Conservation (phyloP, 2,888 invertebrate genomes). For the Junonia oenone region DNA sequence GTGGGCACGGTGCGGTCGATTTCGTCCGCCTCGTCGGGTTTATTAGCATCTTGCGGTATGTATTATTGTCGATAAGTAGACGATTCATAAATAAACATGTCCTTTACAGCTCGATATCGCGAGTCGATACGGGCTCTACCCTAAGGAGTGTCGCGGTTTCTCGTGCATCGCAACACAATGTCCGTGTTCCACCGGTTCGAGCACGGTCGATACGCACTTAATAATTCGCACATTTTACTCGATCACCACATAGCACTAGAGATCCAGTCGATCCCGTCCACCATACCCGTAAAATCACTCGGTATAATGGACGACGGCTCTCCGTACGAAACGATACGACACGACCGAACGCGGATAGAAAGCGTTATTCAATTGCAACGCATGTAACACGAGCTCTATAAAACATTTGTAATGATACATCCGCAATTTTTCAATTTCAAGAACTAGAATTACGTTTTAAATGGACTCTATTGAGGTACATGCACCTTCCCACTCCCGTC, state of each 20-base stretch:
- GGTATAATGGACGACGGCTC: constrained; percentile 45
- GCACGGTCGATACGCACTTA: constrained; percentile 43
- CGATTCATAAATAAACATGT: constrained; percentile 56
- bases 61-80: constrained; percentile 36
- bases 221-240: constrained; percentile 33
- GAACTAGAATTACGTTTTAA: constrained; percentile 63
- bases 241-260: constrained; percentile 20
- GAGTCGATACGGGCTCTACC: constrained; percentile 32
- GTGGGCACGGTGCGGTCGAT: constrained; percentile 38
- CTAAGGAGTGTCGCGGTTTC: constrained; percentile 37
- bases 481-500: constrained; percentile 54
- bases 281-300: constrained; percentile 43
- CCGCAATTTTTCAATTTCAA: constrained; percentile 57
- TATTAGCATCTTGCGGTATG: constrained; percentile 45
- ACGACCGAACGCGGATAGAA: neutral
- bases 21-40: constrained; percentile 25
- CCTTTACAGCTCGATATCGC: constrained; percentile 17
- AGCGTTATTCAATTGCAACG: constrained; percentile 6
- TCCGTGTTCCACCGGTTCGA: constrained; percentile 51
- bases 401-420: constrained; percentile 35
- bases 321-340: neutral
- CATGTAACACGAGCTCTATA: constrained; percentile 8
- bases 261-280: constrained; percentile 32
- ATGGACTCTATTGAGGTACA: constrained; percentile 56
- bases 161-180: constrained; percentile 33